phyloP scores from a whole-genome alignment of 2,113 vertebrate genomes.

The Bungarus multicinctus region DNA sequence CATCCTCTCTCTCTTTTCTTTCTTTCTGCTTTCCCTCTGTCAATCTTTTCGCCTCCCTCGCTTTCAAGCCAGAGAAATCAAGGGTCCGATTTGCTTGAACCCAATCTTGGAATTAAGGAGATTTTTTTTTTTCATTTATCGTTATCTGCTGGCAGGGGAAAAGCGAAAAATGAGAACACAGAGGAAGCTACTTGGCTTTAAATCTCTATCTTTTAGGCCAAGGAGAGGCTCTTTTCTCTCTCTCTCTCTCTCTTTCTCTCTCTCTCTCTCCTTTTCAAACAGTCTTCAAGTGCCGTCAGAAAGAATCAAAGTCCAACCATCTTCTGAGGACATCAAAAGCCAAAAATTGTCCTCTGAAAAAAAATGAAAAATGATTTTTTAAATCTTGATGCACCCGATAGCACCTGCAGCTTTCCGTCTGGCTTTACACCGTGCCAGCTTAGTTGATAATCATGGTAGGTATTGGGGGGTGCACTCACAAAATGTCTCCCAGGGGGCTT shows the following conservation, averaged over 20 bases:
- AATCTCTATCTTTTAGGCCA: conserved; percentile 47
- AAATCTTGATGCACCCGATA: neutral
- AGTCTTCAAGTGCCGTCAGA: conserved; percentile 28
- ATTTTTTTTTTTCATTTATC: fast-evolving
- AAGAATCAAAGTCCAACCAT: conserved; percentile 43
- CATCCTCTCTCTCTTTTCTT: neutral
- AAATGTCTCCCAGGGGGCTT: neutral
- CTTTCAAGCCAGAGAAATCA: neutral
- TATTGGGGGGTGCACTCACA: neutral
- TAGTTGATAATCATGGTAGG: neutral
- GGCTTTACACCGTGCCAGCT: neutral
- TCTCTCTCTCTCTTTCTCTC: no score
- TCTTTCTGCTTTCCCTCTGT: neutral
- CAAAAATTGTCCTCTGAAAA: conserved; percentile 15
- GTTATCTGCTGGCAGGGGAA: conserved; percentile 6
- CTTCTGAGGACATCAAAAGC: conserved; percentile 23
- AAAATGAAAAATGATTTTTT: neutral
- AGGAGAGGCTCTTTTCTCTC: conserved; percentile 22
- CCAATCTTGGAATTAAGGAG: conserved; percentile 26
- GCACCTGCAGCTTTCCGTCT: neutral
- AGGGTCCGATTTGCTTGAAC: conserved; percentile 16
- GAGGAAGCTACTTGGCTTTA: conserved; percentile 29
- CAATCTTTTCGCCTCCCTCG: neutral
- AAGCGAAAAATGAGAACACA: neutral
- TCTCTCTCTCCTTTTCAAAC: conserved; percentile 41